A percentile compares a stretch with the other conserved stretches of the same genome.
These are phyloP conservation scores for Seira sanloemensis DNA, from an alignment of 2,888 invertebrate species.

Conservation along the genomic window DNA sequence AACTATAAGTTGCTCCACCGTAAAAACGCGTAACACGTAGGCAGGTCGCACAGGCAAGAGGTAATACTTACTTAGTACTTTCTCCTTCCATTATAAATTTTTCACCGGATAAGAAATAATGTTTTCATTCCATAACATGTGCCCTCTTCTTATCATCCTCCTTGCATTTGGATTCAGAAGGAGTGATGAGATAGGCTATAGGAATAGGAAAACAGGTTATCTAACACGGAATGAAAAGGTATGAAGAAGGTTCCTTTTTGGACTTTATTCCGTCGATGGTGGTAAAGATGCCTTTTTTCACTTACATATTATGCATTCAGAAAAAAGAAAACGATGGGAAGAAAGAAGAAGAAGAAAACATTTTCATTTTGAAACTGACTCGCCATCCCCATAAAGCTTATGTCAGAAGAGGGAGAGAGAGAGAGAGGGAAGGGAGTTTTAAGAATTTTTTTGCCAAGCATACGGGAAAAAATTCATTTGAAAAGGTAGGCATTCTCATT, in stretches of 20 bases:
- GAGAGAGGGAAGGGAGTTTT: not conserved
- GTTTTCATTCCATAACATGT: not conserved
- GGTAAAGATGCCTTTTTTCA: constrained; percentile 13
- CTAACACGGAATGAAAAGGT: not conserved
- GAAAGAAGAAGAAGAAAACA: constrained; percentile 7
- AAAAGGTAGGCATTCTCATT: constrained; percentile 16
- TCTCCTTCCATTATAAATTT: not conserved
- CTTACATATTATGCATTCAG: constrained; percentile 18
- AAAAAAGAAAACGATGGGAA: no score
- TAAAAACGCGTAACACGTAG: no score
- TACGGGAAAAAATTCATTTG: not conserved
- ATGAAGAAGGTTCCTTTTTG: not conserved
- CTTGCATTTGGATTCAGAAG: not conserved
- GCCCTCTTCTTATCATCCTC: not conserved
- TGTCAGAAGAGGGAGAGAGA: constrained; percentile 11
- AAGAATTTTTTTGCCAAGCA: no score
- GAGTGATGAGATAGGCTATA: not conserved
- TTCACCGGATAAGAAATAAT: not conserved
- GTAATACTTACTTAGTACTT: no score
- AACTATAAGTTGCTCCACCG: no score
- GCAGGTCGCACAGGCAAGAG: no score
- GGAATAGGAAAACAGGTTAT: constrained; percentile 5
- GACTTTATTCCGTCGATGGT: no score
- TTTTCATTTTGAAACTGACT: constrained; percentile 17
- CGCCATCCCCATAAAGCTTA: not conserved